phyloP scores from a whole-genome alignment of 2,888 invertebrate species.

The Belgica antarctica region DNA sequence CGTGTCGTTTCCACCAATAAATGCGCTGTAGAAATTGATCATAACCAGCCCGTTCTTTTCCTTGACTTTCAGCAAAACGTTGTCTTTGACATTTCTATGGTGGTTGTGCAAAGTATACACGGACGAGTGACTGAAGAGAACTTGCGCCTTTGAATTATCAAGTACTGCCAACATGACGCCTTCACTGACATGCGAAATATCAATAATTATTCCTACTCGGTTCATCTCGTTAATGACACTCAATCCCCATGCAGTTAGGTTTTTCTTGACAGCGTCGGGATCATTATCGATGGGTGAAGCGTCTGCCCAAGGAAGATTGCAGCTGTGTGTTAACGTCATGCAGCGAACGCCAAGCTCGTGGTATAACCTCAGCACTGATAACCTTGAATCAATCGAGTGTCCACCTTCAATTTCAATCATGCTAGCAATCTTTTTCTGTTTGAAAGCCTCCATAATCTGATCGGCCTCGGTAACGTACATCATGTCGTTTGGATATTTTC shows the following conservation, averaged over 20 bases:
- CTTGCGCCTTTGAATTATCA: conserved; percentile 57
- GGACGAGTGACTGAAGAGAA: conserved; percentile 65
- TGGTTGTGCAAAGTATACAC: conserved; percentile 58
- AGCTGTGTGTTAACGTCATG: conserved; percentile 63
- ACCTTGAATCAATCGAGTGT: conserved; percentile 61
- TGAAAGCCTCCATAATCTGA: conserved; percentile 56
- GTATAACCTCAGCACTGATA: conserved; percentile 59
- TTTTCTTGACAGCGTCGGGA: conserved; percentile 6
- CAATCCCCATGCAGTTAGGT: conserved; percentile 49
- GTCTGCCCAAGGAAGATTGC: conserved; percentile 61
- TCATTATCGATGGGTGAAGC: conserved; percentile 43
- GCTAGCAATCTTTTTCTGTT: conserved; percentile 58
- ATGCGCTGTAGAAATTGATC: conserved; percentile 70
- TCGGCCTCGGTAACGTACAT: conserved; percentile 53
- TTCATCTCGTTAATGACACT: conserved; percentile 63
- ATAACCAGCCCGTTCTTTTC: conserved; percentile 69
- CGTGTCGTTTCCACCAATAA: conserved; percentile 58
- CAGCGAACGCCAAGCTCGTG: conserved; percentile 63
- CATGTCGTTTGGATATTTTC: conserved; percentile 54
- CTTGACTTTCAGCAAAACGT: conserved; percentile 58
- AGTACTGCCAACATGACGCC: conserved; percentile 61
- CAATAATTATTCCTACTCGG: conserved; percentile 64
- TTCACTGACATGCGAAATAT: conserved; percentile 61
- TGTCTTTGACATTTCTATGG: conserved; percentile 62
- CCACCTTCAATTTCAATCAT: conserved; percentile 64